Evolutionary conservation across 2,888 invertebrate genomes (phyloP), one percentile per base, ranked within the genome.

Genomic region (Blomia tropicalis): DNA sequence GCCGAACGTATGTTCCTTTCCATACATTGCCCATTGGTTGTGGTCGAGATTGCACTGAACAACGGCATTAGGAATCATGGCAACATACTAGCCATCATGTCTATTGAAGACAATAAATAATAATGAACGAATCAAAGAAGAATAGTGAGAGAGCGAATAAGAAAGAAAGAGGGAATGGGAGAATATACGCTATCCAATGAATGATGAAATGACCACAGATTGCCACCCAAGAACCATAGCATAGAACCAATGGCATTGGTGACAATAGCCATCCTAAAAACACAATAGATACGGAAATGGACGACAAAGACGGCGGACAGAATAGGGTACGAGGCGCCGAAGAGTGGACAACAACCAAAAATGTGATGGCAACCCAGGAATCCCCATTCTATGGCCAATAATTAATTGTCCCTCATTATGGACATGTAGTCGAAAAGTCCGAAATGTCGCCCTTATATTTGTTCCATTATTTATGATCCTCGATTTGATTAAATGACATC

Each of bases 201-300:
- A 47, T 47, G 51, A 47, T 47, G 51, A 47, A 47, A 47, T 47
- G 51, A 47, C 51, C 51, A 47, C 51, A 47, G 51, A 47, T 47
- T 47, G 51, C 51, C 51, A 47, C 51, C 22, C 11, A 47, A 41
- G 41, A n/a, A n/a, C 14, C 41, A 17, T 41, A 17, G 41, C 7
- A 47, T n/a, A 11, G 51, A 7, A 27, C 7, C 23, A 47, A 47
- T 25, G 51, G 51, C 51, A n/a, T n/a, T n/a, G n/a, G n/a, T n/a
- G n/a, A n/a, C n/a, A n/a, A n/a, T n/a, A n/a, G n/a, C n/a, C n/a
- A n/a, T n/a, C n/a, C n/a, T n/a, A n/a, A n/a, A n/a, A n/a, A n/a
- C n/a, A 47, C 36, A 36, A 36, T 11, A 36, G 36, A 27, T n/a
- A 47, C 51, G 51, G 51, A 47, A 47, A 47, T 47, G 51, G n/a